Evolutionary conservation across 1,140 invertebrate species (phyloP), one percentile per base, ranked within the genome.

Genomic region (Lucilia cuprina): DNA sequence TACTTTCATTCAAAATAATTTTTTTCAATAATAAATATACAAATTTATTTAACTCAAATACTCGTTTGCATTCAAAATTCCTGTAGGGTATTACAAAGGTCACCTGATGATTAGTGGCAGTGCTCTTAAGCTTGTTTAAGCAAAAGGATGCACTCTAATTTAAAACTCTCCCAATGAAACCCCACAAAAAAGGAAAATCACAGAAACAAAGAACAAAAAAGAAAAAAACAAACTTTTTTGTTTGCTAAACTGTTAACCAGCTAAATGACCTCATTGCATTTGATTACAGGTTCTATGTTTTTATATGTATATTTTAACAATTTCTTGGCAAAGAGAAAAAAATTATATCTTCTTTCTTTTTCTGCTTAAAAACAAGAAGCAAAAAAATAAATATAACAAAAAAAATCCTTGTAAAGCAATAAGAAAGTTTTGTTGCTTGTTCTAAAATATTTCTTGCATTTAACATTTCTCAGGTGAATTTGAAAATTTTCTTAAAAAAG

Each of bases 191-290:
- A 30, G 25, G 25, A 30, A 30, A 30, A 30, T 30, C 25, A 30
- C 25, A 2, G 14, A 60, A n/a, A 60, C 5, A 14, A 17, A 60
- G 14, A 60, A 17, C 5, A 14, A 60, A 70, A 70, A 70, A 21
- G 19, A 70, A 21, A 21, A 7, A 70, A 70, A 70, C 9, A 65
- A 65, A 65, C 19, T 70, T 70, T 70, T 25, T n/a, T 14, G 7
- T 70, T 70, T 70, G 65, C 77, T 49, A 80, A 80, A 80, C 41
- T 80, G 77, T 80, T 80, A 80, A 80, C 77, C 77, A 80, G 77
- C 77, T 80, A 80, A 50, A 49, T 80, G 77, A 80, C 77, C 77
- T 80, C 77, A 80, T 49, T 80, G 77, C 77, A 49, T 80, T 80
- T 80, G 77, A 80, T 80, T 80, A 80, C 77, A 25, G 65, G 65